These are phyloP conservation scores for Orcinus orca DNA, from an alignment of 2,113 vertebrate species.

Conservation along the genomic window DNA sequence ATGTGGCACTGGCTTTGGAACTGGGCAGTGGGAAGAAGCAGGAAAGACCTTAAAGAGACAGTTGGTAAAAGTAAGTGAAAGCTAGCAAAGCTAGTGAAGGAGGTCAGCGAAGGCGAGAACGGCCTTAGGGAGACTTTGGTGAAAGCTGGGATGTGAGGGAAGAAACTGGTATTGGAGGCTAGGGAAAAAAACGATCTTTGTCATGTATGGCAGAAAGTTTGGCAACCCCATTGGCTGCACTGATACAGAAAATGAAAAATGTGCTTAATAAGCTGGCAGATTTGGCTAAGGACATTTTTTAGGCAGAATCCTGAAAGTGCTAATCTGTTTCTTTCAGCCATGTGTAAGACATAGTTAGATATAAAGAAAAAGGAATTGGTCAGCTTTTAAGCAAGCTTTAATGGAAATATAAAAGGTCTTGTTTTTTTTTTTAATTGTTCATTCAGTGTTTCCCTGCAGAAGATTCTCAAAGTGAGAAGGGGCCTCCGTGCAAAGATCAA, in stretches of 20 bases:
- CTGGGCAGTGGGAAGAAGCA: not conserved
- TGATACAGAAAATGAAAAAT: not conserved
- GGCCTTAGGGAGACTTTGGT: not conserved
- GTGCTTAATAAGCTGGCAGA: not conserved
- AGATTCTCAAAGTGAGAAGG: constrained; percentile 15
- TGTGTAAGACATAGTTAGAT: not conserved
- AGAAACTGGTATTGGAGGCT: not conserved
- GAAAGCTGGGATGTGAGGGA: not conserved
- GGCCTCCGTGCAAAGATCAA: not conserved
- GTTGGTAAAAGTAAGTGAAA: not conserved
- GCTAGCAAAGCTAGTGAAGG: not conserved
- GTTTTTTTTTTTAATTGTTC: not conserved
- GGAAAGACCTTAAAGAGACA: not conserved
- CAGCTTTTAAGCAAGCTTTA: not conserved
- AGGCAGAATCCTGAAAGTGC: not conserved
- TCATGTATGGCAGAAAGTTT: not conserved
- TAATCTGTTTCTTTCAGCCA: not conserved
- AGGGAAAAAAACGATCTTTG: not conserved
- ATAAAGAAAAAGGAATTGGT: not conserved
- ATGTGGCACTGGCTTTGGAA: not conserved
- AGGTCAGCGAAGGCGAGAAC: not conserved
- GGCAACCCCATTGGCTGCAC: not conserved
- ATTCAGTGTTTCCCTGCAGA: not conserved
- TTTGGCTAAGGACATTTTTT: not conserved
- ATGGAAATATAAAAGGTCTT: not conserved